Percentiles rank a stretch among this genome's conserved stretches.
These are phyloP conservation scores for Vulpes lagopus DNA, from an alignment of 2,113 vertebrate genomes.

Conservation along the genomic window DNA sequence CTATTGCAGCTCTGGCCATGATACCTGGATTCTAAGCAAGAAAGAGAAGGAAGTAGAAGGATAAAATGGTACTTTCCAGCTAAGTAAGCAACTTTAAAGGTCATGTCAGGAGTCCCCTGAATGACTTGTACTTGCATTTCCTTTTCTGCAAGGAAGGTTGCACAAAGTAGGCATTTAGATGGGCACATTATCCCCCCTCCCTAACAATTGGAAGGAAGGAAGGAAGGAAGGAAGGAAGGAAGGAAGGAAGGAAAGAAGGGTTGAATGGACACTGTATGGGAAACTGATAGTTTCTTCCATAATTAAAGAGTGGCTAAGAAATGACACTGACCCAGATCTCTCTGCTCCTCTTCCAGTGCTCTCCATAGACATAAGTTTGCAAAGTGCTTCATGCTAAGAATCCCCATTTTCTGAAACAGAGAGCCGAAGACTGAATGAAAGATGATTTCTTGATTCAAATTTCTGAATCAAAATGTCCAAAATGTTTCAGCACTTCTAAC, in stretches of 20 bases:
- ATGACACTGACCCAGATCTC: background rate
- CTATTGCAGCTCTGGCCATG: background rate
- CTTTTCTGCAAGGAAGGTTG: background rate
- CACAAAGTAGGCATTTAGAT: background rate
- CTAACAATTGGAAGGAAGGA: background rate
- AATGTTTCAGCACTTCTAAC: background rate
- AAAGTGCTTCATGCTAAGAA: background rate
- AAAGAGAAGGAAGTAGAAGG: background rate
- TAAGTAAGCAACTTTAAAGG: background rate
- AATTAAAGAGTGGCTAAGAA: background rate
- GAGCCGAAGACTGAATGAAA: background rate
- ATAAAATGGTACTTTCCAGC: background rate
- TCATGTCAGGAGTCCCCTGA: background rate
- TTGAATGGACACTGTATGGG: background rate
- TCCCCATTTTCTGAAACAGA: background rate
- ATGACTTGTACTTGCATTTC: background rate
- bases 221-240: background rate
- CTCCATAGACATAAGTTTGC: background rate
- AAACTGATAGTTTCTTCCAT: background rate
- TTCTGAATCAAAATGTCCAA: slow-evolving; percentile 1
- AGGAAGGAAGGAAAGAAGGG: background rate
- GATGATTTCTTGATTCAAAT: background rate
- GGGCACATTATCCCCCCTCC: background rate
- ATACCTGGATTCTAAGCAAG: background rate
- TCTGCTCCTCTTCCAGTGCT: background rate